phyloP scores from a whole-genome alignment of 2,113 vertebrate species.

The Gnathonemus echidnorhynchus region DNA sequence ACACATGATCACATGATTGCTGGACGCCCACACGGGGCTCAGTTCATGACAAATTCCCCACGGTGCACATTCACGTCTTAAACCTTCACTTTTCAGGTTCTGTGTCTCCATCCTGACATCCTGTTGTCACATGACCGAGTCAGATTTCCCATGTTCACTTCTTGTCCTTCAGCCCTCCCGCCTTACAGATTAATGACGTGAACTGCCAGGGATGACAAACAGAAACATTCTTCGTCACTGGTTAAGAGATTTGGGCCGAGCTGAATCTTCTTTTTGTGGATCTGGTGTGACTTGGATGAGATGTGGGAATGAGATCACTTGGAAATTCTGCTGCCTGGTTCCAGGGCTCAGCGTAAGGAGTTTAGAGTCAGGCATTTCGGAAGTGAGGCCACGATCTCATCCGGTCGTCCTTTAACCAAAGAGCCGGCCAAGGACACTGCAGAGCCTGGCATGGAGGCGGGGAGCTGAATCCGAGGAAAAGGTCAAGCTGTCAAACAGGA shows the following conservation, averaged over 20 bases:
- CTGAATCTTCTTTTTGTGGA: neutral
- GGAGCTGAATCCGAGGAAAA: neutral
- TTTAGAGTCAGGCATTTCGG: neutral
- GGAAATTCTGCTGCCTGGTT: neutral
- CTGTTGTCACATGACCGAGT: neutral
- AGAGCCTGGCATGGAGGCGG: neutral
- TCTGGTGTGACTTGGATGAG: neutral
- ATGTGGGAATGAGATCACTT: neutral
- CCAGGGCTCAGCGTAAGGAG: neutral
- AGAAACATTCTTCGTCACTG: neutral
- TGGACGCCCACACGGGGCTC: neutral
- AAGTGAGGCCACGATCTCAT: neutral
- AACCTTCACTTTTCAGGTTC: neutral
- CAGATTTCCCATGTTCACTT: neutral
- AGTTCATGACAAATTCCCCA: neutral
- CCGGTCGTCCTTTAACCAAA: neutral
- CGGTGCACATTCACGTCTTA: neutral
- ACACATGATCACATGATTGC: neutral
- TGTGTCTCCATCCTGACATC: neutral
- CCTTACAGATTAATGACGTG: neutral
- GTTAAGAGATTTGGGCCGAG: neutral
- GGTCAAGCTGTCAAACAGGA: neutral
- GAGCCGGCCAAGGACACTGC: neutral
- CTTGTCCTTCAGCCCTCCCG: neutral
- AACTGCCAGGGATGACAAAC: neutral